Percentiles rank a stretch among this genome's conserved stretches.
Conservation (phyloP, 2,113 vertebrate genomes). For the Microtus oregoni region DNA sequence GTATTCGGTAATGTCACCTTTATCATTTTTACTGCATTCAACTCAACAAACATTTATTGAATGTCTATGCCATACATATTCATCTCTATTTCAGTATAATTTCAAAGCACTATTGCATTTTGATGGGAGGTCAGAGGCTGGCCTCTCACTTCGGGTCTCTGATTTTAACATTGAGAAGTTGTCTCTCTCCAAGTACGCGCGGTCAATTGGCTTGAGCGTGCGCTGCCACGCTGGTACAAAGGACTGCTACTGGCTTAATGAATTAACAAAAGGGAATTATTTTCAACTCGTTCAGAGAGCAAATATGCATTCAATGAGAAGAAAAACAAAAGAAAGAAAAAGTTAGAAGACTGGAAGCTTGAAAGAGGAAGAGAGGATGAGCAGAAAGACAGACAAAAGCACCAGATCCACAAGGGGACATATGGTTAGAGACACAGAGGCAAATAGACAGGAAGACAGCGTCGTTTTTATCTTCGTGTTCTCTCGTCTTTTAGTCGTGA, state of each 20-base stretch:
- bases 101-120: constrained; percentile 55
- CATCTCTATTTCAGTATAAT: constrained; percentile 51
- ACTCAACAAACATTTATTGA: constrained; percentile 73
- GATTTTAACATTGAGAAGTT: neutral
- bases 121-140: constrained; percentile 50
- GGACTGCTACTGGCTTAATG: neutral
- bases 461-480: neutral
- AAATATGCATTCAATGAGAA: constrained; percentile 19
- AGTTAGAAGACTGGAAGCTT: neutral
- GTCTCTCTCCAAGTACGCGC: neutral
- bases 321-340: neutral
- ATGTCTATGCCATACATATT: constrained; percentile 56
- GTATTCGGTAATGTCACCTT: constrained; percentile 62
- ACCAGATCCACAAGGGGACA: neutral
- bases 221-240: neutral
- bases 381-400: neutral
- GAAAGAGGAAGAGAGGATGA: neutral
- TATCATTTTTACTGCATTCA: constrained; percentile 75
- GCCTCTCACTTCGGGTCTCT: constrained; percentile 20
- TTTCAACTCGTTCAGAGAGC: neutral
- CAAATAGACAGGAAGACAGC: neutral
- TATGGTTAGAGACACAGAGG: neutral
- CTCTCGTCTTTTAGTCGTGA: constrained; percentile 30
- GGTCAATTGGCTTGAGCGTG: neutral
- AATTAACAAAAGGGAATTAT: constrained; percentile 41